Evolutionary conservation across 2,113 vertebrate genomes (phyloP).

Genomic region (Clarias batrachus): DNA sequence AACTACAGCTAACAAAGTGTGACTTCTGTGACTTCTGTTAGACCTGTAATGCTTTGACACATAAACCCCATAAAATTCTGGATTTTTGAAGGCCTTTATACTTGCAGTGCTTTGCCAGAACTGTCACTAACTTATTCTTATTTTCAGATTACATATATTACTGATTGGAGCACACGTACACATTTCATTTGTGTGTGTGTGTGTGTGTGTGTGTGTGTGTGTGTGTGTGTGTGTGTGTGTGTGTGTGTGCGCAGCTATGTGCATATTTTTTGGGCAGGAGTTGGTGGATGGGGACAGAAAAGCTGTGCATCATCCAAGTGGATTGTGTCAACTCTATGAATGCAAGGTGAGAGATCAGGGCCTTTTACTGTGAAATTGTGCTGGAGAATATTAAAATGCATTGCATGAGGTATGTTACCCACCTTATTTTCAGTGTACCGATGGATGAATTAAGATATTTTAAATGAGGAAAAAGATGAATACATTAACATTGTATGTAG

Average conservation of each 20-base stretch:
- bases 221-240: constrained; percentile 39
- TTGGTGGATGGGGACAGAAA: constrained; percentile 88
- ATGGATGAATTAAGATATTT: background rate
- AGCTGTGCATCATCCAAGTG: constrained; percentile 83
- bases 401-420: background rate
- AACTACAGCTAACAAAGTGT: background rate
- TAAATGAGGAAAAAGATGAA: background rate
- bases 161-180: background rate
- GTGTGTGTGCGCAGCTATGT: constrained; percentile 76
- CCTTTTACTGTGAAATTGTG: background rate
- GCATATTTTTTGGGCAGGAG: constrained; percentile 84
- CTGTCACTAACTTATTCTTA: too few species aligned
- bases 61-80: background rate
- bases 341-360: constrained; percentile 83
- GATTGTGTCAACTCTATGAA: constrained; percentile 89
- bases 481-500: background rate
- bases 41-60: background rate
- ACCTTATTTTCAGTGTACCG: background rate
- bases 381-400: background rate
- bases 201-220: constrained; percentile 45
- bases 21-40: background rate
- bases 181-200: constrained; percentile 19
- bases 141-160: background rate
- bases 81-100: background rate
- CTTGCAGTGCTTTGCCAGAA: background rate